Evolutionary conservation across 2,888 invertebrate species (phyloP).

Genomic region (Pandemis heparana): DNA sequence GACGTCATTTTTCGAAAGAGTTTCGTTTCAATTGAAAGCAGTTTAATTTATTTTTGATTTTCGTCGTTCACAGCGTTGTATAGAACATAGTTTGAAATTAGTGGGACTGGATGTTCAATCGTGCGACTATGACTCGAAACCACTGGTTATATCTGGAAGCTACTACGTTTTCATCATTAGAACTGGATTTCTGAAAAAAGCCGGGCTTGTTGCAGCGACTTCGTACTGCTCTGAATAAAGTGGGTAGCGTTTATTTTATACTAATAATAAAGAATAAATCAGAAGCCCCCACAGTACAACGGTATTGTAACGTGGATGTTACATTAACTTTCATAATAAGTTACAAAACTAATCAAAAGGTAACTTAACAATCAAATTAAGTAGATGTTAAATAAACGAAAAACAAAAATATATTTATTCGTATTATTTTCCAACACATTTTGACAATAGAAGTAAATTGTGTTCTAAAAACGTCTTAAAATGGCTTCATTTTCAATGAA

Average conservation of each 20-base stretch:
- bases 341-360: too few relatives aligned
- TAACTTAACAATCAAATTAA: too few relatives aligned
- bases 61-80: neutral
- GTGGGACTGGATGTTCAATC: neutral
- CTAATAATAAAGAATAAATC: too few relatives aligned
- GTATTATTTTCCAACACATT: too few relatives aligned
- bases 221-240: neutral
- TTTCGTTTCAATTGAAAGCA: neutral
- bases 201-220: neutral
- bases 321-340: too few relatives aligned
- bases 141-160: neutral
- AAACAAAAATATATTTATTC: too few relatives aligned
- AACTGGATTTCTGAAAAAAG: neutral
- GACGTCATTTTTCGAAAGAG: neutral
- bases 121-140: neutral
- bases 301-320: too few relatives aligned
- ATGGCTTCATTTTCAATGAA: too few relatives aligned
- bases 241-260: neutral
- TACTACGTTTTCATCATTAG: neutral
- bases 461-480: too few relatives aligned
- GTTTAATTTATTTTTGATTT: neutral
- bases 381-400: too few relatives aligned
- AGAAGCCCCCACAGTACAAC: too few relatives aligned
- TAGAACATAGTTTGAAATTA: neutral
- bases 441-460: too few relatives aligned